phyloP scores from a whole-genome alignment of 2,797 vertebrate species.

The Oophaga sylvatica region DNA sequence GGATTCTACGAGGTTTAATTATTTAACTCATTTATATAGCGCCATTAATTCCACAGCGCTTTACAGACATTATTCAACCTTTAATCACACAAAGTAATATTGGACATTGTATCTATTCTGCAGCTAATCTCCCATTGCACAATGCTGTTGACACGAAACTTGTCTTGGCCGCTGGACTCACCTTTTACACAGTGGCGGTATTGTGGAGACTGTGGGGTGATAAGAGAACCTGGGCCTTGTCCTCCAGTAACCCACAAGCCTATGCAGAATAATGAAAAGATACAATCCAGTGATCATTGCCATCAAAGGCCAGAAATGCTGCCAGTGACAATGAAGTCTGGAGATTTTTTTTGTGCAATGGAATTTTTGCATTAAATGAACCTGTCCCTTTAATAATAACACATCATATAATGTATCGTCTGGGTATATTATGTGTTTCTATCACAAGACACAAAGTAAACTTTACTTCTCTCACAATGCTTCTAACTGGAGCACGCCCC shows the following conservation, averaged over 20 bases:
- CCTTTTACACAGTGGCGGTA: neutral
- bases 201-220: neutral
- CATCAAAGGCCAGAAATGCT: neutral
- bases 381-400: no score
- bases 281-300: neutral
- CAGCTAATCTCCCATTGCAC: neutral
- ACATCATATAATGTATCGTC: no score
- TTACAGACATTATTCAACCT: neutral
- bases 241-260: constrained; percentile 3
- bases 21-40: no score
- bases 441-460: neutral
- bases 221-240: neutral
- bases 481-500: neutral
- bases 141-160: neutral
- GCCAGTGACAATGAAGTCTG: neutral
- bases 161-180: neutral
- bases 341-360: neutral
- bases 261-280: neutral
- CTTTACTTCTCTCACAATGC: neutral
- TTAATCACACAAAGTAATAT: neutral
- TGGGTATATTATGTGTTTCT: no score
- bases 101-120: constrained; percentile 25
- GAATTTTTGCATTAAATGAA: neutral
- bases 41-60: no score
- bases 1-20: neutral